A percentile compares a stretch with the other conserved stretches of the same genome.
Evolutionary conservation across 2,113 vertebrate genomes (phyloP).

Genomic region (Rhabdornis inornatus): DNA sequence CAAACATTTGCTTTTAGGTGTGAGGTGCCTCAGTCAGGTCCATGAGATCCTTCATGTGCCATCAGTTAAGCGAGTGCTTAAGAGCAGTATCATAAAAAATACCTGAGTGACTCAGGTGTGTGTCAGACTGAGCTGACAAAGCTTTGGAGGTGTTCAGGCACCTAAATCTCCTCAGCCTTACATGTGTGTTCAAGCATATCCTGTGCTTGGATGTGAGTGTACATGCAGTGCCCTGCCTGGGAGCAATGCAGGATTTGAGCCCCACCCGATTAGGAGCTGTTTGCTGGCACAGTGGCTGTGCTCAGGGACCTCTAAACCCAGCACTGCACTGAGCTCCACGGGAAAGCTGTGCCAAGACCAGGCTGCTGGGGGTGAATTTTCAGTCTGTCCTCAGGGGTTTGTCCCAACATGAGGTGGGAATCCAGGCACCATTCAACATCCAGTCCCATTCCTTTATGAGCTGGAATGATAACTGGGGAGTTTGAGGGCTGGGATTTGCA

Average conservation of each 20-base stretch:
- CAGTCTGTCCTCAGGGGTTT: neutral
- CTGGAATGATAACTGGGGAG: neutral
- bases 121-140: neutral
- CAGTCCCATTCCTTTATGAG: neutral
- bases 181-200: neutral
- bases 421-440: neutral
- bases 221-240: neutral
- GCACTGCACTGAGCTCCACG: neutral
- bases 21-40: neutral
- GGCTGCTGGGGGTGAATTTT: neutral
- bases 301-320: neutral
- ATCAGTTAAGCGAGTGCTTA: neutral
- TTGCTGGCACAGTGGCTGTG: neutral
- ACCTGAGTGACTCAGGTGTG: neutral
- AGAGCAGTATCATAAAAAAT: neutral
- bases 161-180: neutral
- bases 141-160: neutral
- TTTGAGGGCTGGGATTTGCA: neutral
- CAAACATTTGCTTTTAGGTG: neutral
- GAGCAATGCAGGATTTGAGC: neutral
- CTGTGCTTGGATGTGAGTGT: neutral
- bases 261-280: neutral
- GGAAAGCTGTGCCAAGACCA: neutral
- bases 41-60: neutral
- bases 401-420: rapidly evolving